A percentile compares a stretch with the other conserved stretches of the same genome.
phyloP scores from a whole-genome alignment of 2,888 invertebrate species.

The Plutella xylostella region DNA sequence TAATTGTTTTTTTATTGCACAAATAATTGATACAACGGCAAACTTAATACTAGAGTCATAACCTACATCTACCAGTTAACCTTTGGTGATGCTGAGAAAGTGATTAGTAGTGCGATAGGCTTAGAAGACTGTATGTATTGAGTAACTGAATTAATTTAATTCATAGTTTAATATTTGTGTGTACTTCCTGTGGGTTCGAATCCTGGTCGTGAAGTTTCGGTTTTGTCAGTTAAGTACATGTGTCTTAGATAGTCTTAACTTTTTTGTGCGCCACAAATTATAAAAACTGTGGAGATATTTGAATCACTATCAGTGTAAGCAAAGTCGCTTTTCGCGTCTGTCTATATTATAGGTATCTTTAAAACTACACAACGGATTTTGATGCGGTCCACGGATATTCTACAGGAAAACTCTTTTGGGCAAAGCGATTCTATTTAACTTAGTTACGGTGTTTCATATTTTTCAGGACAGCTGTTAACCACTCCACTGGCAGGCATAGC shows the following conservation, averaged over 20 bases:
- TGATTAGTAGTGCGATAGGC: too few relatives aligned
- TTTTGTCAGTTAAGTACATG: too few relatives aligned
- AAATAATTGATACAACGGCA: neutral
- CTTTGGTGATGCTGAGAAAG: too few relatives aligned
- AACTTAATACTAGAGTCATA: neutral
- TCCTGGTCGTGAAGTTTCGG: neutral
- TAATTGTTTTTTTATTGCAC: neutral
- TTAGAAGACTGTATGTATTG: too few relatives aligned
- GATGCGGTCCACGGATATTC: neutral
- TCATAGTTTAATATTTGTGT: neutral
- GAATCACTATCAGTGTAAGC: neutral
- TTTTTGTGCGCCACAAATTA: neutral
- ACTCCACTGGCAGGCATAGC: constrained; percentile 34
- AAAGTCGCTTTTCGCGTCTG: neutral
- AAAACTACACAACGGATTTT: too few relatives aligned
- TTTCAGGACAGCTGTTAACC: constrained; percentile 38
- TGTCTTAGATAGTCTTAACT: too few relatives aligned
- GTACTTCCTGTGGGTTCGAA: neutral
- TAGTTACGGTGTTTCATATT: neutral
- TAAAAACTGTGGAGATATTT: neutral
- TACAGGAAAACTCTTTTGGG: too few relatives aligned
- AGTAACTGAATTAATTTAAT: neutral
- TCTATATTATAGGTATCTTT: neutral
- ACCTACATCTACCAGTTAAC: neutral
- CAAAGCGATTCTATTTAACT: neutral